phyloP scores from a whole-genome alignment of 2,888 invertebrate genomes.

The Molanna angustata region DNA sequence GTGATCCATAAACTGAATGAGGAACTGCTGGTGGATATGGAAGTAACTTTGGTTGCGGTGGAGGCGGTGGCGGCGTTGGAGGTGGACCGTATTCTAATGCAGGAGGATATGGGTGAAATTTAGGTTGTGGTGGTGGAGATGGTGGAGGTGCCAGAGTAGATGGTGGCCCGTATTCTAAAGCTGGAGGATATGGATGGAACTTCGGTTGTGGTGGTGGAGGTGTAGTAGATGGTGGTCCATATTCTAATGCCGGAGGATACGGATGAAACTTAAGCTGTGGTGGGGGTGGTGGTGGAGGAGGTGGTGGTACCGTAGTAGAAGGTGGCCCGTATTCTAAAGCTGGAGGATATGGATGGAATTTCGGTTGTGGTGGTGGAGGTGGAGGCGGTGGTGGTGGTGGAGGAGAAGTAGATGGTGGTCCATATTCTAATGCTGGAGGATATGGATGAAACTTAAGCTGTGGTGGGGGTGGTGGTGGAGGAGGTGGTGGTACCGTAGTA shows the following conservation, averaged over 20 bases:
- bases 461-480: slow-evolving; percentile 30
- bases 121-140: slow-evolving; percentile 31
- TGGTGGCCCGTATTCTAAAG: slow-evolving; percentile 31
- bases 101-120: slow-evolving; percentile 29
- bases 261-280: slow-evolving; percentile 4
- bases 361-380: slow-evolving; percentile 17
- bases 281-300: slow-evolving; percentile 31
- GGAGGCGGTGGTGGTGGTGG: slow-evolving; percentile 17
- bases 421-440: slow-evolving; percentile 25
- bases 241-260: slow-evolving; percentile 13
- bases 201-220: slow-evolving; percentile 15
- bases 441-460: slow-evolving; percentile 26
- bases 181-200: slow-evolving; percentile 16
- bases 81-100: slow-evolving; percentile 1
- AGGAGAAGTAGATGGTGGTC: slow-evolving; percentile 32
- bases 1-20: slow-evolving; percentile 26
- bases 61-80: background rate
- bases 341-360: slow-evolving; percentile 33
- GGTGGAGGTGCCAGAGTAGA: slow-evolving; percentile 23
- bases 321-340: slow-evolving; percentile 30
- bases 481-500: slow-evolving; percentile 34
- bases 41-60: slow-evolving; percentile 27
- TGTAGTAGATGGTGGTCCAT: slow-evolving; percentile 23
- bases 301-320: slow-evolving; percentile 28
- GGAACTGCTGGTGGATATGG: slow-evolving; percentile 15